phyloP scores from a whole-genome alignment of 2,888 invertebrate genomes.

The Doris montereyensis region DNA sequence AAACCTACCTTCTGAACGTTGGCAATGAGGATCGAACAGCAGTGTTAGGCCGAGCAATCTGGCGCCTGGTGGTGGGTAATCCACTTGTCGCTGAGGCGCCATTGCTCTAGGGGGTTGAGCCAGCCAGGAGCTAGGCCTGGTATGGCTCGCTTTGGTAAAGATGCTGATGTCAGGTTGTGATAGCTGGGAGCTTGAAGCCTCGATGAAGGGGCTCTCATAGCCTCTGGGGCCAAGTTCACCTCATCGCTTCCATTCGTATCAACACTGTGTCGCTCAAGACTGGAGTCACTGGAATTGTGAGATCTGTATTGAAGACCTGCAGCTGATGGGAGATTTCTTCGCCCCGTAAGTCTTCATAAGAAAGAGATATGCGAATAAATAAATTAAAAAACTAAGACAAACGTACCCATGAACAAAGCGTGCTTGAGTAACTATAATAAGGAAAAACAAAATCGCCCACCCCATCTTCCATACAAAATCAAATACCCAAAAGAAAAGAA shows the following conservation, averaged over 20 bases:
- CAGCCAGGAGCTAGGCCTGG: conserved; percentile 40
- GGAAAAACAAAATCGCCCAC: no score
- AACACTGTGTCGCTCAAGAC: conserved; percentile 56
- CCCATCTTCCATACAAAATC: no score
- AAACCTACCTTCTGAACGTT: conserved; percentile 61
- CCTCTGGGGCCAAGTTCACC: conserved; percentile 49
- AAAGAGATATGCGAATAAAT: no score
- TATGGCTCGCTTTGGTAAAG: conserved; percentile 44
- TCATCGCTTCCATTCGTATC: conserved; percentile 50
- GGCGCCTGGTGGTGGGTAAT: conserved; percentile 60
- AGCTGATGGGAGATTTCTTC: conserved; percentile 62
- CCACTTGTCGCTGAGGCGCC: conserved; percentile 61
- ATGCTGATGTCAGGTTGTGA: conserved; percentile 1
- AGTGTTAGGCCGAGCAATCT: conserved; percentile 56
- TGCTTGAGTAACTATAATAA: no score
- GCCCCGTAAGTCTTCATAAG: no score
- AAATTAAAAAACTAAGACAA: no score
- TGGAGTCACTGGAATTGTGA: conserved; percentile 62
- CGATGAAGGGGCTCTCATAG: conserved; percentile 42
- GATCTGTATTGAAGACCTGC: conserved; percentile 55
- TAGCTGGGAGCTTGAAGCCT: conserved; percentile 49
- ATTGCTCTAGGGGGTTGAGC: conserved; percentile 44
- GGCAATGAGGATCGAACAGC: conserved; percentile 55
- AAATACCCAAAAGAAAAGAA: no score
- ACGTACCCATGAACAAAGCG: no score